Evolutionary conservation across 2,888 invertebrate species (phyloP), one percentile per base, ranked within the genome.

Genomic region (Drosophila paramelanica): DNA sequence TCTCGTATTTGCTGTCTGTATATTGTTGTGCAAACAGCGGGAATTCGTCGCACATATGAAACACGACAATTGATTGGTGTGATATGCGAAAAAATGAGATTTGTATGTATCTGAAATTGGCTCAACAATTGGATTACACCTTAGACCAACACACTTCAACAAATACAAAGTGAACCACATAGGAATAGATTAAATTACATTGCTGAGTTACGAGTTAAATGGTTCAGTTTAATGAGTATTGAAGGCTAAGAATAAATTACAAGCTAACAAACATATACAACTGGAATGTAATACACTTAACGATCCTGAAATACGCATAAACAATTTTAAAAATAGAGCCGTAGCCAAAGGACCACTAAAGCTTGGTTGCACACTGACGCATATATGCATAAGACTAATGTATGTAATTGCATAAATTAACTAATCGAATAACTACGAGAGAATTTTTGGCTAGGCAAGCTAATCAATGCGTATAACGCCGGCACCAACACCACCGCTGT

Each of bases 401-500:
- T 50, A 71, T 56, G 38, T 56, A 73, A 77, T 77, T 71, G 56
- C 59, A 85, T 72, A 72, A 73, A 62, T 77, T 73, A 62, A 50
- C 62, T 64, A 59, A 46, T 59, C 38, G 20, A 57, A 41, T 75
- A 60, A 75, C 74, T 62, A 69, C 36, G n/a, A 45, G 25, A 55
- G 25, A 46, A 36, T 62, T 56, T 75, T 75, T 75, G 73, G 61
- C 62, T 70, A 60, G 71, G 64, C 69, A 73, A 68, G 71, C 45
- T 71, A 71, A 51, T 91, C 89, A 71, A 93, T 93, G 60, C 95
- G 95, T 78, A 97, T 95, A 5, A 97, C 97, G 0, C 97, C 97
- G 25, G 97, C 96, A n/a, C 97, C 97, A 0, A 97, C 97, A 1
- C 97, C 97, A 1, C 97, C 97, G 90, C 97, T 97, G 90, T 97